Evolutionary conservation across 2,797 vertebrate genomes (phyloP).

Genomic region (Rhodeus uyekii): DNA sequence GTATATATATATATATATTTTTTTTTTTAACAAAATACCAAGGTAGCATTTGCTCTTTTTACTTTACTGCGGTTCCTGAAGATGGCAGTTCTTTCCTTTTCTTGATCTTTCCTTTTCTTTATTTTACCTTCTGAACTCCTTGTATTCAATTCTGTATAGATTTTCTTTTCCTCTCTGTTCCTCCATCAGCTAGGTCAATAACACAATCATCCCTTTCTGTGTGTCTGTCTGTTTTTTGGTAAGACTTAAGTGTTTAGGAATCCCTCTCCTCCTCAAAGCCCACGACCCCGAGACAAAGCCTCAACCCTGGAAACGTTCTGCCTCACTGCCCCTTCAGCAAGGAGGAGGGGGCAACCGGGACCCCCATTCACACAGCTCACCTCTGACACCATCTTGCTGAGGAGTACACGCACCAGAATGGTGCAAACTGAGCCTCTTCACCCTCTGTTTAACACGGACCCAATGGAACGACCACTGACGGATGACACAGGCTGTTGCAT

Average conservation of each 20-base stretch:
- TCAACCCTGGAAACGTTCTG: constrained; percentile 65
- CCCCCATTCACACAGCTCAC: constrained; percentile 70
- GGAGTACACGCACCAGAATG: constrained; percentile 13
- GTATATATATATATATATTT: too few relatives aligned
- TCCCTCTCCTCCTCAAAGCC: constrained; percentile 65
- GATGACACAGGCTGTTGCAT: constrained; percentile 27
- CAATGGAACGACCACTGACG: neutral
- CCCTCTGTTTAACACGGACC: constrained; percentile 43
- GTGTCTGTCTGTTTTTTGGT: constrained; percentile 13
- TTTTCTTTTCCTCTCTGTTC: neutral
- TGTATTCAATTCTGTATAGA: neutral
- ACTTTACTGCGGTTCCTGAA: neutral
- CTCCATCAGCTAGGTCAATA: constrained; percentile 54
- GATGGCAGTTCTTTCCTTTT: neutral
- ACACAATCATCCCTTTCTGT: constrained; percentile 66
- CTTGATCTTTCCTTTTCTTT: neutral
- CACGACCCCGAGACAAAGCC: constrained; percentile 73
- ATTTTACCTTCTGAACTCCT: neutral
- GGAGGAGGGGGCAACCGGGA: neutral
- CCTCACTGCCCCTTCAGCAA: constrained; percentile 59
- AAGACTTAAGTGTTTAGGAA: constrained; percentile 70
- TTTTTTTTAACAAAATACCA: constrained; percentile 11
- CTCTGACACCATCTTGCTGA: constrained; percentile 68
- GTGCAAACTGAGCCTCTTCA: constrained; percentile 28
- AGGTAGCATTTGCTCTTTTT: neutral